Evolutionary conservation across 1,140 invertebrate species (phyloP).

Genomic region (Drosophila parvula): DNA sequence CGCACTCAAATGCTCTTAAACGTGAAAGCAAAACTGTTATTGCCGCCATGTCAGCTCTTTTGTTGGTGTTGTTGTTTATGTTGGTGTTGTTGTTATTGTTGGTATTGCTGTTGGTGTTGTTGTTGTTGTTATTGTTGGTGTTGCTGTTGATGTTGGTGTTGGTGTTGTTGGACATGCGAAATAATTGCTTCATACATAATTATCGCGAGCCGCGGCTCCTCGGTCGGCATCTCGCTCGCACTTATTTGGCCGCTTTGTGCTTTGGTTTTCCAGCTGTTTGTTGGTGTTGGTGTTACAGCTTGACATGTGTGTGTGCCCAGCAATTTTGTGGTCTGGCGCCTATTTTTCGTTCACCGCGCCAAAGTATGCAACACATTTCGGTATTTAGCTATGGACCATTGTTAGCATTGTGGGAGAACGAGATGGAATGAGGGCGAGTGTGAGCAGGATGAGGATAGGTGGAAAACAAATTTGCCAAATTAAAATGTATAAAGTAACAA

Average conservation of each 20-base stretch:
- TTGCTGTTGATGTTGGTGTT: constrained; percentile 45
- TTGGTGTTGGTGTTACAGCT: constrained; percentile 37
- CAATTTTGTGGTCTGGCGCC: constrained; percentile 66
- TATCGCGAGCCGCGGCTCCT: constrained; percentile 51
- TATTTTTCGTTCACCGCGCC: constrained; percentile 51
- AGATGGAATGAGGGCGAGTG: background rate
- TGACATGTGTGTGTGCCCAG: constrained; percentile 34
- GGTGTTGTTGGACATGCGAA: constrained; percentile 65
- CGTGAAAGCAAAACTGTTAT: constrained; percentile 61
- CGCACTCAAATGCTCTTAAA: constrained; percentile 50
- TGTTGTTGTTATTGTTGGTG: constrained; percentile 43
- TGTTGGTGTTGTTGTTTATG: constrained; percentile 49
- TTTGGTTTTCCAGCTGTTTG: constrained; percentile 43
- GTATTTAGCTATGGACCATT: constrained; percentile 43
- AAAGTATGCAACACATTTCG: constrained; percentile 56
- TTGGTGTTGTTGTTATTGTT: constrained; percentile 47
- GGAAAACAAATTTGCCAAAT: constrained; percentile 48
- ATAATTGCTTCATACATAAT: constrained; percentile 82
- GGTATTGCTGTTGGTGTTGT: constrained; percentile 47
- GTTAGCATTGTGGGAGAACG: constrained; percentile 7
- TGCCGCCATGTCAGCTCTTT: constrained; percentile 39
- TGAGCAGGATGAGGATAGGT: constrained; percentile 11
- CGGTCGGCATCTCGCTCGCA: background rate
- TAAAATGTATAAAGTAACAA: constrained; percentile 54
- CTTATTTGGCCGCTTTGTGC: constrained; percentile 15